A percentile compares a stretch with the other conserved stretches of the same genome.
phyloP scores from a whole-genome alignment of 2,113 vertebrate genomes.

The Megaleporinus macrocephalus region DNA sequence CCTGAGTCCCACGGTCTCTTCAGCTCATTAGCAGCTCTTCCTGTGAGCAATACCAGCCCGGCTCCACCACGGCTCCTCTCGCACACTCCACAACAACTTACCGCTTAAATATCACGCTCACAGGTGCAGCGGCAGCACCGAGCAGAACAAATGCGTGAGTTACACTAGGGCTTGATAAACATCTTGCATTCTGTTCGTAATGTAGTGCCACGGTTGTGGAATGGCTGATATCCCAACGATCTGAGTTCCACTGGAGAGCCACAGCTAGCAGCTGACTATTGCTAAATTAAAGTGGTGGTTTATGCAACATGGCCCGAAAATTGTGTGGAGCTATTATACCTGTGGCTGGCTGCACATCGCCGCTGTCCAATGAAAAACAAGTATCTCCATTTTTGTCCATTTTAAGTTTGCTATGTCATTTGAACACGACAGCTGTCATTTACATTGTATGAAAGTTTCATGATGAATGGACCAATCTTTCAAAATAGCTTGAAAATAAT shows the following conservation, averaged over 20 bases:
- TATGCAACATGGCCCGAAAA: background rate
- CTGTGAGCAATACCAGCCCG: background rate
- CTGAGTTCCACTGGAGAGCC: no score
- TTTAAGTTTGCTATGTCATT: no score
- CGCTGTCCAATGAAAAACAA: no score
- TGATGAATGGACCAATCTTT: no score
- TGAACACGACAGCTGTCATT: no score
- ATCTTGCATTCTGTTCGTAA: background rate
- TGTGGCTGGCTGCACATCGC: no score
- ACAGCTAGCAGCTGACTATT: no score
- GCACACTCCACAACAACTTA: background rate
- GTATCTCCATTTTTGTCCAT: no score
- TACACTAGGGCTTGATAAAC: background rate
- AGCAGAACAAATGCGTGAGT: background rate
- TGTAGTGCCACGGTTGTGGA: background rate
- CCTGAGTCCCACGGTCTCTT: background rate
- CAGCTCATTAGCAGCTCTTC: slow-evolving; percentile 31
- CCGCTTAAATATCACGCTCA: background rate
- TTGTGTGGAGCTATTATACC: background rate
- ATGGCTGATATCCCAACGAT: background rate
- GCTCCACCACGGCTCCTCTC: background rate
- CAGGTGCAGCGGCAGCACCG: background rate
- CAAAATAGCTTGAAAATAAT: no score
- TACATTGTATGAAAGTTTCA: no score
- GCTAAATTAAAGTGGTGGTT: background rate